Conservation (phyloP, 2,797 vertebrate genomes). For the Steatocranus sp. region DNA sequence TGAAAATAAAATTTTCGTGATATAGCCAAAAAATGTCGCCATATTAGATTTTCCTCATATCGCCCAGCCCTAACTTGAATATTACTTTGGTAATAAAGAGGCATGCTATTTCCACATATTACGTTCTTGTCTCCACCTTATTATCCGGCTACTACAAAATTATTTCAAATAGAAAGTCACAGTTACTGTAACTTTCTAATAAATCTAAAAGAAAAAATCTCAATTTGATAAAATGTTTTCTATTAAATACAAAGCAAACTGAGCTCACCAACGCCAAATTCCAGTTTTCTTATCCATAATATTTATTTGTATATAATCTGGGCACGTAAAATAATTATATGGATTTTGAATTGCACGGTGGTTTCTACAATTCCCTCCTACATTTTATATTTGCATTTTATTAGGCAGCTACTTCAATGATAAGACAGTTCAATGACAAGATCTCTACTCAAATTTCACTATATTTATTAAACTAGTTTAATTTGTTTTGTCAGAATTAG, state of each 20-base stretch:
- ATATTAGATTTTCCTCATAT: not conserved
- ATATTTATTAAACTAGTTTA: not conserved
- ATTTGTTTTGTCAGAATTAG: not conserved
- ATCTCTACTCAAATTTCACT: not conserved
- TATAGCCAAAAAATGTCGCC: not conserved
- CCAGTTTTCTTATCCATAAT: not conserved
- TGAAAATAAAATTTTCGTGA: not conserved
- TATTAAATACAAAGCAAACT: not conserved
- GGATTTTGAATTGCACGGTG: not conserved
- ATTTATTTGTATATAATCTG: not conserved
- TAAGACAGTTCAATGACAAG: not conserved
- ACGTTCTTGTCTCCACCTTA: not conserved
- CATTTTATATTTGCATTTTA: not conserved
- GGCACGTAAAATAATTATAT: not conserved
- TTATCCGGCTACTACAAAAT: accelerated
- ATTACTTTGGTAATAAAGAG: not conserved
- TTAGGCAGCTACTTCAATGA: not conserved
- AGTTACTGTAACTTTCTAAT: not conserved
- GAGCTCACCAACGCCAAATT: accelerated
- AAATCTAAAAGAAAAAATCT: not conserved
- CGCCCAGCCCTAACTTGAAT: not conserved
- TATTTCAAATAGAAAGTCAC: not conserved
- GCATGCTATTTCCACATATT: not conserved
- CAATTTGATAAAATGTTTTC: not conserved
- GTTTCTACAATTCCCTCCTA: not conserved